Conservation (phyloP, 2,113 vertebrate genomes). For the Colossoma macropomum region DNA sequence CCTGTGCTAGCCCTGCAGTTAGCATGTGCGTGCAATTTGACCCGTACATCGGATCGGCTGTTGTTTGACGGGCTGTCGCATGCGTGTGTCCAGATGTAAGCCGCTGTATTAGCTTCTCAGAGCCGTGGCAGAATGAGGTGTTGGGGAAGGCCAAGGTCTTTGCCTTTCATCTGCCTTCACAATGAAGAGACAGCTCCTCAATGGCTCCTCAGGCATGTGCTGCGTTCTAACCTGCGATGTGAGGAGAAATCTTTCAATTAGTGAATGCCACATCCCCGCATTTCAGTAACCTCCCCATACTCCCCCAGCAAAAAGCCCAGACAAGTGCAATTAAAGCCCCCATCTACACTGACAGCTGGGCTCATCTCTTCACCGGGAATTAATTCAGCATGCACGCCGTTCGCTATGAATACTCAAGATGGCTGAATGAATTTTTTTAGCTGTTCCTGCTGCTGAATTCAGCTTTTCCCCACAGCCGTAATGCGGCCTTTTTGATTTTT, state of each 20-base stretch:
- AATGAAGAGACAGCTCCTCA: slow-evolving; percentile 37
- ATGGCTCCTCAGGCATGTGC: slow-evolving; percentile 50
- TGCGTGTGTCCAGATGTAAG: slow-evolving; percentile 23
- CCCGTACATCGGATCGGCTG: neutral
- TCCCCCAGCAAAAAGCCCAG: slow-evolving; percentile 30
- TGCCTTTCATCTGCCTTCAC: slow-evolving; percentile 52
- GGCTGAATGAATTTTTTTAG: slow-evolving; percentile 37
- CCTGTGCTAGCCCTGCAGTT: neutral
- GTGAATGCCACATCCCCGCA: slow-evolving; percentile 29
- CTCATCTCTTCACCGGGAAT: slow-evolving; percentile 42
- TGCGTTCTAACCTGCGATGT: slow-evolving; percentile 46
- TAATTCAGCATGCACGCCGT: slow-evolving; percentile 38
- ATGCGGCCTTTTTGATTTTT: slow-evolving; percentile 23
- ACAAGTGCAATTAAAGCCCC: slow-evolving; percentile 43
- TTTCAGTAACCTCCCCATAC: slow-evolving; percentile 24
- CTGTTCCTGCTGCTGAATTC: slow-evolving; percentile 28
- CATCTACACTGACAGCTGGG: slow-evolving; percentile 45
- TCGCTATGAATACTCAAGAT: slow-evolving; percentile 35
- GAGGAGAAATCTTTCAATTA: slow-evolving; percentile 64
- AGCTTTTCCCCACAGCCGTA: slow-evolving; percentile 11
- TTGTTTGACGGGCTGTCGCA: slow-evolving; percentile 24
- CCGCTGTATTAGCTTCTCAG: slow-evolving; percentile 2
- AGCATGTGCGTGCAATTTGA: slow-evolving; percentile 15
- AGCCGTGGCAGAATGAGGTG: slow-evolving; percentile 3
- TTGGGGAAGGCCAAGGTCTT: slow-evolving; percentile 47